phyloP scores from a whole-genome alignment of 2,797 vertebrate species.

The Coranthus polyacanthus region DNA sequence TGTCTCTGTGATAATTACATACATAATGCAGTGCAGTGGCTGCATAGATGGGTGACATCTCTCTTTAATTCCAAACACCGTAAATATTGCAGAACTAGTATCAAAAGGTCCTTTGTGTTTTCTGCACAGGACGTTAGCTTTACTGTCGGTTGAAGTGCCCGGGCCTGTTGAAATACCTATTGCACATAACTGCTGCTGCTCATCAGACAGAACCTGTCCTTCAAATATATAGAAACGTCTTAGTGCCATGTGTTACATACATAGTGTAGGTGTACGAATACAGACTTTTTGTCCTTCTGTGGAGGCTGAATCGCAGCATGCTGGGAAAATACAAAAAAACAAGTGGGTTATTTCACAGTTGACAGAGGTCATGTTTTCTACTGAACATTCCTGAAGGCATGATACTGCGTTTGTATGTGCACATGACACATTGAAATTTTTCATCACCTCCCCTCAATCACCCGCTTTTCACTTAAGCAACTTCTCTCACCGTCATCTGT shows the following conservation, averaged over 20 bases:
- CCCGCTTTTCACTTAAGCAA: constrained; percentile 19
- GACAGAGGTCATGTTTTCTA: constrained; percentile 37
- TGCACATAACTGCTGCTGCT: constrained; percentile 20
- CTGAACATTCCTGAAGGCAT: constrained; percentile 32
- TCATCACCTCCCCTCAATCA: constrained; percentile 31
- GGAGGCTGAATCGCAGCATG: neutral
- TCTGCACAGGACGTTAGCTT: constrained; percentile 27
- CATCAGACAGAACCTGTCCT: constrained; percentile 7
- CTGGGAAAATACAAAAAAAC: neutral
- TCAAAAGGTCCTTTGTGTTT: constrained; percentile 22
- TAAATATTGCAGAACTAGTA: constrained; percentile 22
- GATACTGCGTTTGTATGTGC: constrained; percentile 15
- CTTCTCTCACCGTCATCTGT: constrained; percentile 22
- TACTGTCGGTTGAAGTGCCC: constrained; percentile 14
- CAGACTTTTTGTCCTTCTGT: neutral
- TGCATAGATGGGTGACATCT: constrained; percentile 33
- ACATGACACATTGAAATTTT: constrained; percentile 29
- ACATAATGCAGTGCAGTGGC: neutral
- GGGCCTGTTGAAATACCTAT: constrained; percentile 5
- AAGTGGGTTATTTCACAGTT: constrained; percentile 18
- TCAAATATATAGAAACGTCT: neutral
- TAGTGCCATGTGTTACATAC: neutral
- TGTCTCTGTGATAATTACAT: constrained; percentile 15
- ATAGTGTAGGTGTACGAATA: neutral
- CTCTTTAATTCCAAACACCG: constrained; percentile 8